phyloP scores from a whole-genome alignment of 1,140 invertebrate species.

The Pseudachorutes palmiensis region DNA sequence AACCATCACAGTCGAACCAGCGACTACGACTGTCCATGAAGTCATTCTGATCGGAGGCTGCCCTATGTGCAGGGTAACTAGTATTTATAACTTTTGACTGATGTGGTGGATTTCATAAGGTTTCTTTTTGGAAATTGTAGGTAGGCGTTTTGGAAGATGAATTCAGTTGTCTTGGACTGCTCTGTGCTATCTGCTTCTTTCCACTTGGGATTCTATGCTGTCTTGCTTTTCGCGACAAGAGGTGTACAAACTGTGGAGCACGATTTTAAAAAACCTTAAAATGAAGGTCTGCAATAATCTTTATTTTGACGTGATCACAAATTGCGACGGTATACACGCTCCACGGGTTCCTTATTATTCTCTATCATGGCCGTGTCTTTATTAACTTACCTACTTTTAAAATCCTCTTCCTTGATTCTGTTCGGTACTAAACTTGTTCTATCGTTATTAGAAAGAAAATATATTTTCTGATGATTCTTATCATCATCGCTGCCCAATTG shows the following conservation, averaged over 20 bases:
- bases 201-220: slow-evolving; percentile 75
- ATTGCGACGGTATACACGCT: not conserved
- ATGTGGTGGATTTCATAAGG: not conserved
- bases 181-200: slow-evolving; percentile 77
- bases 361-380: no score
- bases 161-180: slow-evolving; percentile 67
- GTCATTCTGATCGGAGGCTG: slow-evolving; percentile 69
- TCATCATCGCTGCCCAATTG: no score
- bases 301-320: not conserved
- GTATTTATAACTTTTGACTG: not conserved
- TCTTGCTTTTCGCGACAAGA: slow-evolving; percentile 62
- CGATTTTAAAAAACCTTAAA: not conserved
- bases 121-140: slow-evolving; percentile 42
- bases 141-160: slow-evolving; percentile 74
- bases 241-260: slow-evolving; percentile 75
- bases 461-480: no score
- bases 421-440: no score
- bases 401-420: no score
- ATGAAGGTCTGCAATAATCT: no score
- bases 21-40: slow-evolving; percentile 46
- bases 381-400: no score
- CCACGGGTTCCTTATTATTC: no score
- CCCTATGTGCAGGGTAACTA: slow-evolving; percentile 62
- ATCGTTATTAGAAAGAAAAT: no score
- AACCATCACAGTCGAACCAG: slow-evolving; percentile 24